phyloP scores from a whole-genome alignment of 2,888 invertebrate genomes.

The Temnothorax ravouxi region DNA sequence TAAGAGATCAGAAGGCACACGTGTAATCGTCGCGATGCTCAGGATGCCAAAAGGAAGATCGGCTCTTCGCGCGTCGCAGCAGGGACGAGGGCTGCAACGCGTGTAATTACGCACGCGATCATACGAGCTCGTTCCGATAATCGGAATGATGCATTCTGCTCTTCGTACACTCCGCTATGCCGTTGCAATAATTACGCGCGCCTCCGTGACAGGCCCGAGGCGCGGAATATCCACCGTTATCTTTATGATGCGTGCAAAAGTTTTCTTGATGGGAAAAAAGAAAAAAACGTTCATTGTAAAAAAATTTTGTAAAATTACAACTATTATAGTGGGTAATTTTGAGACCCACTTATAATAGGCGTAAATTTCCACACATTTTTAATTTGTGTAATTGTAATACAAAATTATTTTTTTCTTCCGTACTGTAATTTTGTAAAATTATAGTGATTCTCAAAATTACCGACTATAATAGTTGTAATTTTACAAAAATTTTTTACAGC shows the following conservation, averaged over 20 bases:
- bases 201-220: slow-evolving; percentile 62
- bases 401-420: no score
- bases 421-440: no score
- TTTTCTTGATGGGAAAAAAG: slow-evolving; percentile 35
- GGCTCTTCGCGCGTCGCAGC: slow-evolving; percentile 35
- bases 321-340: no score
- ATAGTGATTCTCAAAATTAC: no score
- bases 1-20: slow-evolving; percentile 61
- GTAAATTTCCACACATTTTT: no score
- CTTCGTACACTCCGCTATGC: slow-evolving; percentile 48
- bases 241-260: slow-evolving; percentile 56
- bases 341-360: no score
- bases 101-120: slow-evolving; percentile 72
- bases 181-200: slow-evolving; percentile 72
- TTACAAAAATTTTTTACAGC: no score
- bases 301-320: no score
- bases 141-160: slow-evolving; percentile 30
- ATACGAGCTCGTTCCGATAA: slow-evolving; percentile 52
- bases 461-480: no score
- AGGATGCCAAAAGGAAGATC: neutral
- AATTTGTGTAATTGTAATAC: no score
- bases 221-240: slow-evolving; percentile 65
- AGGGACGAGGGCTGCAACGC: slow-evolving; percentile 60
- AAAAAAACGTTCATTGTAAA: neutral
- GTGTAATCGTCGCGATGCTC: slow-evolving; percentile 34